These are phyloP conservation scores for Lasioglossum figueresi DNA, from an alignment of 2,888 invertebrate genomes.

Conservation along the genomic window DNA sequence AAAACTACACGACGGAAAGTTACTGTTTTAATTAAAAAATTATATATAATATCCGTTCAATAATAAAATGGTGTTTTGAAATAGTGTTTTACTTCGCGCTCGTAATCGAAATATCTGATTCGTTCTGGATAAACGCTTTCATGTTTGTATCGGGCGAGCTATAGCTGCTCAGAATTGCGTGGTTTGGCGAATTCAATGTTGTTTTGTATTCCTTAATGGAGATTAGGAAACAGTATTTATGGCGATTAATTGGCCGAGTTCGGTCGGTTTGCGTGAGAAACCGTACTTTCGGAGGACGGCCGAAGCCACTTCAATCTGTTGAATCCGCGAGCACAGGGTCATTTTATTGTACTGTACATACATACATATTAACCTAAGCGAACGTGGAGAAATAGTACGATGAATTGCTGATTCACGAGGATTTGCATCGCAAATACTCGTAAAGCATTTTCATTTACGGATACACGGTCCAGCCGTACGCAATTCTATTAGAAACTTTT, in stretches of 20 bases:
- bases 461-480: constrained; percentile 29
- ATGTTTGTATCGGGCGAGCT: background rate
- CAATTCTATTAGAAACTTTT: constrained; percentile 27
- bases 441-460: constrained; percentile 45
- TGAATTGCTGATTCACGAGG: constrained; percentile 31
- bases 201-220: constrained; percentile 36
- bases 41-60: background rate
- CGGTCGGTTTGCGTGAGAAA: constrained; percentile 39
- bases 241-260: constrained; percentile 36
- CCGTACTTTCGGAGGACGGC: constrained; percentile 4
- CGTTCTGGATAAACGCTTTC: background rate
- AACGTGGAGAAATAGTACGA: constrained; percentile 35
- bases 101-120: background rate
- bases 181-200: constrained; percentile 20
- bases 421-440: constrained; percentile 49
- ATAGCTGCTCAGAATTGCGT: background rate
- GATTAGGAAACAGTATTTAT: constrained; percentile 27
- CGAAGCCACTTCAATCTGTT: constrained; percentile 35
- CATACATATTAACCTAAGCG: constrained; percentile 30
- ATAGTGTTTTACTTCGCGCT: background rate
- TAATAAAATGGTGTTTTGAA: background rate
- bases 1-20: too few relatives aligned
- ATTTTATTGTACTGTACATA: constrained; percentile 6
- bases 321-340: constrained; percentile 24
- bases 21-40: too few relatives aligned